Percentiles rank a stretch among this genome's conserved stretches.
Conservation (phyloP, 2,797 vertebrate genomes). For the Coracias cyanogaster region DNA sequence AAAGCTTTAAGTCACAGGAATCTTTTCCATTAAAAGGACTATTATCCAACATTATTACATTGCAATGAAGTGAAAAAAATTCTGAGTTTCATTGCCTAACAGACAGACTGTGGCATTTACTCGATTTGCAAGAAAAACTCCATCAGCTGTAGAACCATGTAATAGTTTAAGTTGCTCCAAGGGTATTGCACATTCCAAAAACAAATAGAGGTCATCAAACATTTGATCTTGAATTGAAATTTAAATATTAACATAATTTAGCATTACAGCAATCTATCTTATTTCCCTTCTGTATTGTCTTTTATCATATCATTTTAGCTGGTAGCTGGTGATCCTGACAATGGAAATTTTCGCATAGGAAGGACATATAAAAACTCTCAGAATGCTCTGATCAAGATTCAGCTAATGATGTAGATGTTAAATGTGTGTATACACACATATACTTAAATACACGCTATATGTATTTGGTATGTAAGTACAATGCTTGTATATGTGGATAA, state of each 20-base stretch:
- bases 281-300: neutral
- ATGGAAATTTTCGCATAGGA: neutral
- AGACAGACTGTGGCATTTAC: slow-evolving; percentile 17
- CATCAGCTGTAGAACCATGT: neutral
- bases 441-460: neutral
- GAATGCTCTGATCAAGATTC: neutral
- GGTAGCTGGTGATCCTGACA: neutral
- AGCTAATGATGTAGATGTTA: neutral
- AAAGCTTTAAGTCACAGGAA: slow-evolving; percentile 45
- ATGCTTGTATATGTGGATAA: neutral
- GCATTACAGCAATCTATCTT: neutral
- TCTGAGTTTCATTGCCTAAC: neutral
- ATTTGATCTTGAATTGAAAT: slow-evolving; percentile 12
- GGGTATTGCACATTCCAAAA: slow-evolving; percentile 22
- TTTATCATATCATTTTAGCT: neutral
- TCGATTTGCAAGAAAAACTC: slow-evolving; percentile 22
- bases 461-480: neutral
- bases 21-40: slow-evolving; percentile 30
- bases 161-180: slow-evolving; percentile 1
- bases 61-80: slow-evolving; percentile 44
- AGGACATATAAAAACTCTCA: neutral
- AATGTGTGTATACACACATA: neutral
- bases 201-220: neutral
- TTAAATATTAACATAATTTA: neutral
- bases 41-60: slow-evolving; percentile 46